A percentile compares a stretch with the other conserved stretches of the same genome.
Conservation (phyloP, 2,797 vertebrate genomes). For the Aldrovandia affinis region DNA sequence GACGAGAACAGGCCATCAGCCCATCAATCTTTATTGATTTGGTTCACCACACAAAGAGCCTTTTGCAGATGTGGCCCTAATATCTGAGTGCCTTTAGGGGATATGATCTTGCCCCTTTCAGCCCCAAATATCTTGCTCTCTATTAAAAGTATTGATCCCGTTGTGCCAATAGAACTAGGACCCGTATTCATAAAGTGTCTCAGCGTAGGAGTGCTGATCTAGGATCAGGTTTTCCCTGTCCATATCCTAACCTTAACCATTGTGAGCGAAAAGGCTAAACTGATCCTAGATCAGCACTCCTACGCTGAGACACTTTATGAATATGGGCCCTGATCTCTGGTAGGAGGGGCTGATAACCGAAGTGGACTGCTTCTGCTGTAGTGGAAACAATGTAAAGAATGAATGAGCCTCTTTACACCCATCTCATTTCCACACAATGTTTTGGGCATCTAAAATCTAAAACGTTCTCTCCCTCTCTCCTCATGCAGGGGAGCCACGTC, state of each 20-base stretch:
- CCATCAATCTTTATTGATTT: too few species aligned
- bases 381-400: not conserved
- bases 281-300: too few species aligned
- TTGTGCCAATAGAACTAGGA: not conserved
- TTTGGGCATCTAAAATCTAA: not conserved
- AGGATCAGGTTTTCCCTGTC: too few species aligned
- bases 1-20: too few species aligned
- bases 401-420: not conserved
- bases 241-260: too few species aligned
- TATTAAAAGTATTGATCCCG: not conserved
- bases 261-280: too few species aligned
- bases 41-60: too few species aligned
- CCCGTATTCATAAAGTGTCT: too few species aligned
- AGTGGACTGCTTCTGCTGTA: not conserved
- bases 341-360: not conserved
- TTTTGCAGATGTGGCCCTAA: too few species aligned
- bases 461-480: conserved; percentile 31
- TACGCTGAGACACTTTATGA: too few species aligned
- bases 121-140: not conserved
- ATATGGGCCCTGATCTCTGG: not conserved
- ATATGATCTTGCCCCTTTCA: not conserved
- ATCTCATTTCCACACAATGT: not conserved
- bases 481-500: conserved; percentile 82
- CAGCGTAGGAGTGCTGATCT: too few species aligned
- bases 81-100: too few species aligned